Conservation (phyloP, 1,140 invertebrate species). For the Tenebrio molitor region DNA sequence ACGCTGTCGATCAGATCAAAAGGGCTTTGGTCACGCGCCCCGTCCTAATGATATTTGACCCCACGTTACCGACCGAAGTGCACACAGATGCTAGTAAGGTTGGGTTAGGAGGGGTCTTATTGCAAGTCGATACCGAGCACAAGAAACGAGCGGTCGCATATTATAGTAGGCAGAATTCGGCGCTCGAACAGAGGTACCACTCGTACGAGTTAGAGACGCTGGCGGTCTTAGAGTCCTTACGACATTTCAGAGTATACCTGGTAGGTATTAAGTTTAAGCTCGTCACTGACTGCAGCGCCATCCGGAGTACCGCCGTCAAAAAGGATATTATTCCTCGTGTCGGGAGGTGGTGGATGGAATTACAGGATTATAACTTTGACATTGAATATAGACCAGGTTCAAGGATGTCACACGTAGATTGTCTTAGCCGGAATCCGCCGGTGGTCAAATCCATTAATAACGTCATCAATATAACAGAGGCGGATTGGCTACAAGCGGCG, state of each 20-base stretch:
- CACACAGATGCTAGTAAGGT: constrained; percentile 64
- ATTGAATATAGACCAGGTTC: constrained; percentile 64
- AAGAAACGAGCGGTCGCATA: constrained; percentile 56
- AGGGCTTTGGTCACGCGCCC: constrained; percentile 47
- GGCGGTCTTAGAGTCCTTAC: constrained; percentile 60
- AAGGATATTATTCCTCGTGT: constrained; percentile 51
- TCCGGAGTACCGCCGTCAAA: constrained; percentile 45
- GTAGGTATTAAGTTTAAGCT: constrained; percentile 60
- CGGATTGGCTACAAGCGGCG: constrained; percentile 9
- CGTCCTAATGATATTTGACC: constrained; percentile 63
- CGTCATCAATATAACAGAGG: background rate
- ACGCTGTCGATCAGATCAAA: constrained; percentile 55
- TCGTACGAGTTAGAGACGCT: constrained; percentile 65
- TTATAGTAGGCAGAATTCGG: constrained; percentile 59
- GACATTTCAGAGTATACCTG: constrained; percentile 60
- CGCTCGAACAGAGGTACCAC: constrained; percentile 60
- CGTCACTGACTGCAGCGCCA: constrained; percentile 57
- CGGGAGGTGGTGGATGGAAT: constrained; percentile 51
- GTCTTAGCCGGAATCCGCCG: constrained; percentile 25
- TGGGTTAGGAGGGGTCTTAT: constrained; percentile 60
- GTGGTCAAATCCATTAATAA: background rate
- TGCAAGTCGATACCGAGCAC: constrained; percentile 61
- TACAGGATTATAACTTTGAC: constrained; percentile 51
- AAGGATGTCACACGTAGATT: constrained; percentile 58
- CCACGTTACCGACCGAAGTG: constrained; percentile 54